These are phyloP conservation scores for Endotricha flammealis DNA, from an alignment of 2,888 invertebrate species.

Conservation along the genomic window DNA sequence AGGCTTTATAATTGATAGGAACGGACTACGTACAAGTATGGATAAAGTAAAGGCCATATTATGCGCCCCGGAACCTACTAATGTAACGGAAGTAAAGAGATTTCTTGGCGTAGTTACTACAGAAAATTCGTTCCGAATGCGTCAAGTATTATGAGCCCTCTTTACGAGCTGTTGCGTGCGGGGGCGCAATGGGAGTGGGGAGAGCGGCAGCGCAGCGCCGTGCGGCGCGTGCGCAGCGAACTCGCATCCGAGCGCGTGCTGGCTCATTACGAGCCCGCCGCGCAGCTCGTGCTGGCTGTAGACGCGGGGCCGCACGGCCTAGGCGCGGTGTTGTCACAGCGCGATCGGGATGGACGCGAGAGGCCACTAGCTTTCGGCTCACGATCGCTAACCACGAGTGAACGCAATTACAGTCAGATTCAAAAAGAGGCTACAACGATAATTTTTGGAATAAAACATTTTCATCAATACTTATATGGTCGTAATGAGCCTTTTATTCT, in stretches of 20 bases:
- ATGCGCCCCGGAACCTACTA: conserved; percentile 18
- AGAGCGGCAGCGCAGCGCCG: background rate
- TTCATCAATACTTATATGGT: no score
- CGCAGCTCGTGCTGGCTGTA: conserved; percentile 7
- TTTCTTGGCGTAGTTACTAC: conserved; percentile 28
- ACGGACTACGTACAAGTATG: conserved; percentile 16
- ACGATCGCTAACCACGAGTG: no score
- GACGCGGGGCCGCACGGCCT: no score
- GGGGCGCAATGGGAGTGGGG: background rate
- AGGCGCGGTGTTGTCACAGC: no score
- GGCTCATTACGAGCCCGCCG: background rate
- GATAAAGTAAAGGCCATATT: conserved; percentile 26
- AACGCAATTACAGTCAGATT: no score
- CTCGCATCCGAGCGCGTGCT: background rate
- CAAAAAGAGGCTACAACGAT: no score
- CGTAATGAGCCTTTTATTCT: no score
- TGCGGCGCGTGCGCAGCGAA: background rate
- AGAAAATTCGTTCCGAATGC: conserved; percentile 26
- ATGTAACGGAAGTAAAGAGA: no score
- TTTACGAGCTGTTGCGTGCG: conserved; percentile 15
- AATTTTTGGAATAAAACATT: no score
- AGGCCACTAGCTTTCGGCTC: no score
- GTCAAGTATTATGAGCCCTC: conserved; percentile 18
- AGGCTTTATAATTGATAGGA: conserved; percentile 20
- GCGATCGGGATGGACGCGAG: no score